These are phyloP conservation scores for Coracopsis vasa DNA, from an alignment of 2,113 vertebrate species.

Conservation along the genomic window DNA sequence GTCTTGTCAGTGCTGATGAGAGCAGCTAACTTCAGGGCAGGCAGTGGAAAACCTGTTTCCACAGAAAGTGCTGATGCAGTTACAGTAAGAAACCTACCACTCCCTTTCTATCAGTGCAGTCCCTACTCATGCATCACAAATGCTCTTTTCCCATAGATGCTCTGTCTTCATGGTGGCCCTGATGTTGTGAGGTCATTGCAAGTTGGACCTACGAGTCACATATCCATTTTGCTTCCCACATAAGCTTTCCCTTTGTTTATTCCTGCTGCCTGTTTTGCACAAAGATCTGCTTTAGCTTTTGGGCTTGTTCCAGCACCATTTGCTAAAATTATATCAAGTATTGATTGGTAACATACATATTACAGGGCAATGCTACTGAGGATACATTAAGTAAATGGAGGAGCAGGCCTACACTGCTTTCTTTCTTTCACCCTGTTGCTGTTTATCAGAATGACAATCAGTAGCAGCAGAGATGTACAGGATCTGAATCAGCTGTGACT, in stretches of 20 bases:
- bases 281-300: not conserved
- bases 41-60: not conserved
- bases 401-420: not conserved
- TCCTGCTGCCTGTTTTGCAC: not conserved
- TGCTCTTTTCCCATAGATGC: not conserved
- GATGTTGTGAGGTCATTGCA: not conserved
- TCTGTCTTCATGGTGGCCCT: not conserved
- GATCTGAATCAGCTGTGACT: not conserved
- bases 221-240: not conserved
- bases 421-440: not conserved
- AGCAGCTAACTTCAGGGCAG: not conserved
- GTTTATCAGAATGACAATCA: not conserved
- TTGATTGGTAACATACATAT: not conserved
- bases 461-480: not conserved
- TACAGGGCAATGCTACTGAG: not conserved
- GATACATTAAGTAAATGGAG: conserved; percentile 2
- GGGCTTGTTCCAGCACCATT: not conserved
- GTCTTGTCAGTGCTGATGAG: not conserved
- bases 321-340: not conserved
- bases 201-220: not conserved
- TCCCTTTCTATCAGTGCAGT: not conserved
- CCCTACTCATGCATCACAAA: not conserved
- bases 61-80: not conserved
- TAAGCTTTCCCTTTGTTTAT: not conserved
- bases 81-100: not conserved